Evolutionary conservation across 1,140 invertebrate genomes (phyloP).

Genomic region (Artemia franciscana): DNA sequence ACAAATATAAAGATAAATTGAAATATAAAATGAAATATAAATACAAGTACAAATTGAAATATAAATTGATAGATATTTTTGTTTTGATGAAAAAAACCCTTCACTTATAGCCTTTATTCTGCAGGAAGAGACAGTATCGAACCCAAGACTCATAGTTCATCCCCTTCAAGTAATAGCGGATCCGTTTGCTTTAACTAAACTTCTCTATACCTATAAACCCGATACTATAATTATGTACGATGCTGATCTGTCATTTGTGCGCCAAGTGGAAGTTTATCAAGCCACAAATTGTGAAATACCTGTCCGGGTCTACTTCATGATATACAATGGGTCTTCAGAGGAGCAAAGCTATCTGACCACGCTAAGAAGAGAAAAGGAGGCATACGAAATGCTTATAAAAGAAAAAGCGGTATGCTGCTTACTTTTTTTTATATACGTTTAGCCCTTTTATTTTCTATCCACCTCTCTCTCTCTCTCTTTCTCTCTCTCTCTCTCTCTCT

Average conservation of each 20-base stretch:
- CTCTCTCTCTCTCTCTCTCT: no score
- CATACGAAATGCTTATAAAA: constrained; percentile 74
- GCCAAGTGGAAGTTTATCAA: constrained; percentile 65
- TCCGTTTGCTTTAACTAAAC: constrained; percentile 35
- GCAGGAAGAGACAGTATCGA: no score
- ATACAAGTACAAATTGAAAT: no score
- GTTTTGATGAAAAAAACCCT: no score
- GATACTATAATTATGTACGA: constrained; percentile 76
- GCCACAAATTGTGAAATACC: constrained; percentile 28
- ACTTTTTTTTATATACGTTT: no score
- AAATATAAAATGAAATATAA: no score
- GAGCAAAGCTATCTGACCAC: constrained; percentile 83
- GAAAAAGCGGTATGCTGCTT: constrained; percentile 53
- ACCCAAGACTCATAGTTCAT: constrained; percentile 32
- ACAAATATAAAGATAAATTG: no score
- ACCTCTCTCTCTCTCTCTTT: no score
- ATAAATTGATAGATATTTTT: no score
- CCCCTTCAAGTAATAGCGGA: constrained; percentile 48
- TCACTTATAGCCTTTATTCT: no score
- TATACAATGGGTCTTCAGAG: constrained; percentile 73
- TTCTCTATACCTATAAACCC: constrained; percentile 40
- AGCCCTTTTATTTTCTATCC: no score
- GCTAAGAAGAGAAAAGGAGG: constrained; percentile 68
- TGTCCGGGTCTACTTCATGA: constrained; percentile 61
- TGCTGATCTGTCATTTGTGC: constrained; percentile 54